Evolutionary conservation across 2,113 vertebrate genomes (phyloP), one percentile per base, ranked within the genome.

Genomic region (Micromys minutus): DNA sequence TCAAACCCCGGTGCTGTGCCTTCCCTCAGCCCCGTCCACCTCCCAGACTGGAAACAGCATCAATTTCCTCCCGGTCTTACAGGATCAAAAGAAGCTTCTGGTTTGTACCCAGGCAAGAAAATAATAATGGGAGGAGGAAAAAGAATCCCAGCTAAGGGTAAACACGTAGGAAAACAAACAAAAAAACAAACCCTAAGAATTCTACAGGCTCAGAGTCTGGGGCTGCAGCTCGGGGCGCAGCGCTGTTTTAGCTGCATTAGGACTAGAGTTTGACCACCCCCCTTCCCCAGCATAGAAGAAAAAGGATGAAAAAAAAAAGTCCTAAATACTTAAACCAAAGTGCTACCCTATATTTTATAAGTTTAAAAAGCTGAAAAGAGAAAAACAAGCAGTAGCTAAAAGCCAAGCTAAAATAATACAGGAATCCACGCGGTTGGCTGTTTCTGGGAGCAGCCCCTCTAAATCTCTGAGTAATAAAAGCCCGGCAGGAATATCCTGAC

Each of bases 401-500:
- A 86, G 89, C 19, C n/a, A 81, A 79, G 87, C 71, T 12, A 63
- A 67, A 83, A 77, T 3, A 26, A 63, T 55, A n/a, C 0, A 34
- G 31, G 84, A 90, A 91, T 34, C 22, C 63, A 71, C 5, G 21
- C 0, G 65, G 61, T 52, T 52, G 65, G 17, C 45, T 13, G 21
- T 19, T 80, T 50, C 59, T 31, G 39, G 85, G 50, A 69, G 17
- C 13, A 36, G 31, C 50, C 63, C 69, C 76, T 84, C 77, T 92
- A 31, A 79, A 87, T 94, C 69, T 95, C 77, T 6, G 57, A 86
- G 79, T 87, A 61, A 94, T 84, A 61, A 92, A 94, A 26, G 81
- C 87, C 59, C 87, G 61, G 91, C 95, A 94, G 92, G 84, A 90
- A 61, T 72, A 85, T 24, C 50, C 94, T 95, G 72, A 87, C 15